Conservation (phyloP, 2,113 vertebrate genomes). For the Serinus canaria region DNA sequence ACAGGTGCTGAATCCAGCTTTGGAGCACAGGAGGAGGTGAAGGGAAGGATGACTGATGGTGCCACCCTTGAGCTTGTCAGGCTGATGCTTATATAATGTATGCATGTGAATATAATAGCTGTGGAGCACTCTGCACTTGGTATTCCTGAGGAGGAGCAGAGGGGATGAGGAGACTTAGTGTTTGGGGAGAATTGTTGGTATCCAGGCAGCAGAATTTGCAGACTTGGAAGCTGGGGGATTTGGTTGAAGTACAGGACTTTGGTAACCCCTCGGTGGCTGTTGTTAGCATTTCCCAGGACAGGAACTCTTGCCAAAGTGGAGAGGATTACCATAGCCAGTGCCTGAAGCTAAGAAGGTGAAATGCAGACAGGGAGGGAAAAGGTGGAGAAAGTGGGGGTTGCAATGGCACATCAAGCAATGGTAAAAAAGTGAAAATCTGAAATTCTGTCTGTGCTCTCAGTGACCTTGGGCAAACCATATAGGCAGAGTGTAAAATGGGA, state of each 20-base stretch:
- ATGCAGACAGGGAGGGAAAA: neutral
- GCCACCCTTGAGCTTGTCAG: constrained; percentile 30
- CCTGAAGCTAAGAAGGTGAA: neutral
- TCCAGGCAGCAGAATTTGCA: neutral
- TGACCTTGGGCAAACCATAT: neutral
- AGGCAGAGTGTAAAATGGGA: neutral
- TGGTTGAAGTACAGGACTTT: neutral
- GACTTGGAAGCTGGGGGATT: neutral
- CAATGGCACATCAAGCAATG: neutral
- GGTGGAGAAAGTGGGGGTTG: neutral
- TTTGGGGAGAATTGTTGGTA: neutral
- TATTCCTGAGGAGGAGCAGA: constrained; percentile 1
- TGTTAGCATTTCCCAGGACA: neutral
- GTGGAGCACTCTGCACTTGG: neutral
- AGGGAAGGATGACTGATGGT: constrained; percentile 15
- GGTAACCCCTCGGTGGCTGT: neutral
- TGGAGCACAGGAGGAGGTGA: constrained; percentile 46
- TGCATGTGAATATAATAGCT: neutral
- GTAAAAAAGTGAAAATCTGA: neutral
- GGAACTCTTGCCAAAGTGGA: neutral
- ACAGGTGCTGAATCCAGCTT: constrained; percentile 29
- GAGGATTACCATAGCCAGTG: neutral
- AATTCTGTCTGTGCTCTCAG: neutral
- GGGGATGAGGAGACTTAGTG: neutral
- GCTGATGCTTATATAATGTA: constrained; percentile 8